Conservation (phyloP, 2,797 vertebrate species). For the Limosa lapponica region DNA sequence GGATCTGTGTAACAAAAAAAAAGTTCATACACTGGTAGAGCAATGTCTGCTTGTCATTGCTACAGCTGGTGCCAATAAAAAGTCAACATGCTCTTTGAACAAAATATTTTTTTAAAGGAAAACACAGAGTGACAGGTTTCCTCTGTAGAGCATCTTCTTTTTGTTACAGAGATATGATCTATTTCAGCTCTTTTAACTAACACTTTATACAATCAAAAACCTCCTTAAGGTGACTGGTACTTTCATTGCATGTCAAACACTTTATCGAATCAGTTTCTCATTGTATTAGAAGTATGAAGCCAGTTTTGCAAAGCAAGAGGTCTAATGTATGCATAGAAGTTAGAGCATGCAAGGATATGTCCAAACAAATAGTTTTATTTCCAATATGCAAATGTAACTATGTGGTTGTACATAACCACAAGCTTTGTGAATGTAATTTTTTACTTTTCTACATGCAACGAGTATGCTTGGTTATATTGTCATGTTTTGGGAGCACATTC, state of each 20-base stretch:
- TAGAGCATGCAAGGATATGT: not conserved
- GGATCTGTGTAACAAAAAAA: too few relatives aligned
- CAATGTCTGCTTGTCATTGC: too few relatives aligned
- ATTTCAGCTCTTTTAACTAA: not conserved
- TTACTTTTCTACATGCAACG: not conserved
- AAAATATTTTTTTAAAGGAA: not conserved
- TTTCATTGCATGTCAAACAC: rapidly evolving
- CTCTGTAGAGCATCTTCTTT: not conserved
- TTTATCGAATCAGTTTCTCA: not conserved
- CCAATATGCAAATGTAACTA: not conserved
- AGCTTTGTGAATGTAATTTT: not conserved
- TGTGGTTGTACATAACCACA: not conserved
- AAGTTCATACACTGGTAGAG: too few relatives aligned
- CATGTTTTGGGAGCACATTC: not conserved
- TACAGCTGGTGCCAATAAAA: too few relatives aligned
- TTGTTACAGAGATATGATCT: not conserved
- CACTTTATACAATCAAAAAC: not conserved
- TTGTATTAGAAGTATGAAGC: not conserved
- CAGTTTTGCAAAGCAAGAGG: not conserved
- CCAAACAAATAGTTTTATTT: not conserved
- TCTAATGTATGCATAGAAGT: not conserved
- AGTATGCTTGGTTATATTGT: not conserved
- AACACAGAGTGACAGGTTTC: not conserved
- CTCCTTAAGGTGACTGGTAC: not conserved
- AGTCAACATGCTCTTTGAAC: not conserved